Base-by-base conservation (phyloP, 2,113 vertebrate species). In the Otolemur garnettii region DNA sequence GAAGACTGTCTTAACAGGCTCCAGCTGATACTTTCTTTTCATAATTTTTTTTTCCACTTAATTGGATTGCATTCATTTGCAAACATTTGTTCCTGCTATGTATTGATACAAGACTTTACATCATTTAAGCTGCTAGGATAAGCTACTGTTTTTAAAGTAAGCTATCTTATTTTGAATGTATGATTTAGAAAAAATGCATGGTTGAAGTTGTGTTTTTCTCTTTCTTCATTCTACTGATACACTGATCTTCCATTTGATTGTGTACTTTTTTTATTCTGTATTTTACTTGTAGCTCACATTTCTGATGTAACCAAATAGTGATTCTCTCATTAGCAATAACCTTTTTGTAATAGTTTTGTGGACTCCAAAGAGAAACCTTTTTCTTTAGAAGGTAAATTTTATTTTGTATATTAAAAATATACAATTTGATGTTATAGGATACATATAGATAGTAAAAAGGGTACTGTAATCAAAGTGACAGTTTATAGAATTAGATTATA, bases 291-390 rank as follows among this genome's bases (percentile, higher is more conserved):
- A 66, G 38, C n/a, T 96, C 10, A 78, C 72, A 77, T 84, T 93
- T 96, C 66, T 89, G 57, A 93, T 81, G 53, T 91, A 78, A 85
- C 57, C 28, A 21, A 77, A 60, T 68, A 75, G n/a, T 62, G 60
- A 74, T 91, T 85, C n/a, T 95, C 26, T 97, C 72, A 82, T 80
- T 93, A 96, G 66, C 84, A 88, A 87, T 90, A 90, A 83, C 35
- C 24, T 75, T 87, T 81, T 59, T 94, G 75, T 9, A 90, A 26
- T 79, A 86, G 26, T 95, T 95, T 0, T 87, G 7, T 95, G 35
- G 53, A 81, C 35, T 87, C 81, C 35, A 15, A 75, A 75, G 72
- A 45, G 38, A 45, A 75, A 45, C 24, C n/a, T 19, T 90, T 42
- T 79, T 38, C 35, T 6, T 50, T 21, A 78, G 57, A 78, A 64